Evolutionary conservation across 1,140 invertebrate genomes (phyloP), one percentile per base, ranked within the genome.

Genomic region (Leptinotarsa undecemlineata): DNA sequence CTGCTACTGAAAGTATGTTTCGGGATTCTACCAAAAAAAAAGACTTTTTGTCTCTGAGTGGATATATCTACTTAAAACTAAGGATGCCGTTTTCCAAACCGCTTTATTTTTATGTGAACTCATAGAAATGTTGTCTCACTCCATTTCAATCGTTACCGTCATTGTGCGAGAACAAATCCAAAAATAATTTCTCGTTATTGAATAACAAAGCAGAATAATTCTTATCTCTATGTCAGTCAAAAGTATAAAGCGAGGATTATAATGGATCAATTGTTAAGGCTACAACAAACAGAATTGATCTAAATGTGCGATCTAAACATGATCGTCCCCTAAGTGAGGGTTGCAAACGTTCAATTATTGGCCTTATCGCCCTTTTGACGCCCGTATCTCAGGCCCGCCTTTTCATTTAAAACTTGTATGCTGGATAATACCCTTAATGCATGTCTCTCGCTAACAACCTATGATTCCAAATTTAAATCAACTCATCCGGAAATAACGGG

Each of bases 201-300:
- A 47, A 8, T 67, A 75, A 80, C 79, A 80, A 80, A 78, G 76
- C 66, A 67, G 71, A 64, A 78, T 81, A 80, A 79, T 79, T 78
- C 81, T 82, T 81, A 82, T 82, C 80, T 77, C 21, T 63, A 62
- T 76, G 80, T 78, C 80, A 79, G 79, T 82, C 81, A 71, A 74
- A 72, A 77, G 70, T 74, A 82, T 79, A 79, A 81, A 78, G 76
- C 74, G 75, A 48, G 77, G 80, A 83, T 82, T 83, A 83, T 82
- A 82, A 82, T 80, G 80, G 81, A 71, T 76, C 82, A 80, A 83
- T 83, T 83, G 82, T 83, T 81, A 78, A 79, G 76, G 76, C 81
- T 79, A 83, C 82, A 83, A 83, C 82, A 83, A 83, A 83, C 81
- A 82, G 80, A 83, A 83, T 83, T 83, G 82, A 83, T 83, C 81